A percentile compares a stretch with the other conserved stretches of the same genome.
phyloP scores from a whole-genome alignment of 2,797 vertebrate genomes.

The Lemur catta region DNA sequence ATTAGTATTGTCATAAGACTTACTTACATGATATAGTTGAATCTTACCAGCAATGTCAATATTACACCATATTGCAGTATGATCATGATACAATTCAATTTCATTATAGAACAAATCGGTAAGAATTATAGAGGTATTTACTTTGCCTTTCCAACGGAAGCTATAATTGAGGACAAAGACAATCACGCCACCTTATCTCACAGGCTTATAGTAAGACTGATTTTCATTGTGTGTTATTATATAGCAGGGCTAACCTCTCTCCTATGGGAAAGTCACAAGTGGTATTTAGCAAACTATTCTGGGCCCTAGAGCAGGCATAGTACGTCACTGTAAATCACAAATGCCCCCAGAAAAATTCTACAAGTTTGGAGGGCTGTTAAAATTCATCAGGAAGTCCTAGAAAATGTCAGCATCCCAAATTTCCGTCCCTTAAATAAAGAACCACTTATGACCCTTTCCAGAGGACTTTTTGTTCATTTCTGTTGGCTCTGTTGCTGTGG shows the following conservation, averaged over 20 bases:
- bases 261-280: neutral
- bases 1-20: neutral
- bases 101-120: neutral
- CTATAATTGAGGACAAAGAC: neutral
- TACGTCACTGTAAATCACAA: neutral
- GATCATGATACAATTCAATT: neutral
- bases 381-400: neutral
- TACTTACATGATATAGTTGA: neutral
- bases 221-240: neutral
- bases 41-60: neutral
- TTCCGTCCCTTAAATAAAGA: too few species aligned
- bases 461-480: neutral
- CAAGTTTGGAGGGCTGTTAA: neutral
- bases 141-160: neutral
- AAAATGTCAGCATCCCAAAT: slow-evolving; percentile 45
- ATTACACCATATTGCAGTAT: neutral
- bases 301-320: neutral
- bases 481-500: neutral
- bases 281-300: neutral
- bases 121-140: neutral
- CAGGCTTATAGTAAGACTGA: neutral
- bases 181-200: neutral
- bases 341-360: neutral
- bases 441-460: too few species aligned
- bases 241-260: neutral